phyloP scores from a whole-genome alignment of 2,113 vertebrate genomes.

The Ictalurus furcatus region DNA sequence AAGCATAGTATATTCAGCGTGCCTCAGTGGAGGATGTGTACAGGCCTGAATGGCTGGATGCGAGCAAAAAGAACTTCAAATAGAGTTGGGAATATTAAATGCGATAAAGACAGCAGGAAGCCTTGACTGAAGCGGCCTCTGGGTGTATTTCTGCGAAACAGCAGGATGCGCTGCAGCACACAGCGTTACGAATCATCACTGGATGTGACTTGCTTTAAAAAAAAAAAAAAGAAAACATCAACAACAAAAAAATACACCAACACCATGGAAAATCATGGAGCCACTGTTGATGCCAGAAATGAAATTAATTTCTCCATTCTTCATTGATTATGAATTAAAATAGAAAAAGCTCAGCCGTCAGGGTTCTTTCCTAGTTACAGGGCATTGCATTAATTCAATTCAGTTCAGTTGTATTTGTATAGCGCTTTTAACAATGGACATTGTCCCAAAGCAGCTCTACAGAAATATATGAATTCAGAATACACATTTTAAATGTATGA shows the following conservation, averaged over 20 bases:
- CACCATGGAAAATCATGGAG: background rate
- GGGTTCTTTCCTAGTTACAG: background rate
- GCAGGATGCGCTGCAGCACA: slow-evolving; percentile 19
- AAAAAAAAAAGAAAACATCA: background rate
- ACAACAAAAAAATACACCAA: background rate
- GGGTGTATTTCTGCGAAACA: slow-evolving; percentile 34
- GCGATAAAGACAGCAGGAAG: slow-evolving; percentile 43
- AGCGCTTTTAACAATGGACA: too few relatives aligned
- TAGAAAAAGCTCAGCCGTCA: background rate
- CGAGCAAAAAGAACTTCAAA: slow-evolving; percentile 40
- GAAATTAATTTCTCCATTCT: background rate
- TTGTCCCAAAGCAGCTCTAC: too few relatives aligned
- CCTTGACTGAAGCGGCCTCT: slow-evolving; percentile 28
- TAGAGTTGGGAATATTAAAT: slow-evolving; percentile 45
- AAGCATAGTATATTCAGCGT: slow-evolving; percentile 15
- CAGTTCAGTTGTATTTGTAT: too few relatives aligned
- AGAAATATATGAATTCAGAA: too few relatives aligned
- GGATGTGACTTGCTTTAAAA: slow-evolving; percentile 18
- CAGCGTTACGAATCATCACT: slow-evolving; percentile 1
- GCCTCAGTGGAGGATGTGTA: slow-evolving; percentile 4
- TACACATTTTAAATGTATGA: too few relatives aligned
- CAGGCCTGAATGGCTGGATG: slow-evolving; percentile 19
- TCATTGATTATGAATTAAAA: background rate
- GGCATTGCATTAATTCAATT: background rate
- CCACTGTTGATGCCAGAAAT: background rate